Base-by-base conservation (phyloP, 2,888 invertebrate genomes). In the Aromia moschata region DNA sequence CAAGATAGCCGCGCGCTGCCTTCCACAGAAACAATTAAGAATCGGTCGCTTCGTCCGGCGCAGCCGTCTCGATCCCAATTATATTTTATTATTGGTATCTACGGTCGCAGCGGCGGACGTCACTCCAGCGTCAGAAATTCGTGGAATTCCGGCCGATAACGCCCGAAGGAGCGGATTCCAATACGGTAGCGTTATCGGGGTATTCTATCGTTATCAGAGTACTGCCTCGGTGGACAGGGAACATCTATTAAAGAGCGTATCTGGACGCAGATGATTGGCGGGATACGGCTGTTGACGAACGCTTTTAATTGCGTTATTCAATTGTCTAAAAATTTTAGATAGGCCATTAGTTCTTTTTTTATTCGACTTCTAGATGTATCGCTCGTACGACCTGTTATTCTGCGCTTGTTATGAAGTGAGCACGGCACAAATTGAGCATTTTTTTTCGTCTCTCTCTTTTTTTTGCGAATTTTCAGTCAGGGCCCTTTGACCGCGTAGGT, bases 241-340 rank as follows among this genome's bases (percentile, higher is more conserved):
- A 77, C 75, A 76, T 75, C 75, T 75, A 75, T 77, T 75, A 74
- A 72, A 71, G 69, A 66, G 72, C 49, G 54, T 63, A 63, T 57
- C 60, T 53, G 58, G 63, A 64, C 56, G 38, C n/a, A 62, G 64
- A 64, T 61, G 58, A 56, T 37, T 40, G 15, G 56, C 18, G 58
- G 64, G 64, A 64, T 64, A 62, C 56, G 56, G n/a, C n/a, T 62
- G 56, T 62, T 71, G 73, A 73, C 70, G 72, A 72, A 72, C 66
- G 47, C 56, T 62, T 65, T 69, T 72, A 71, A 72, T 73, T 69
- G 71, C 67, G 67, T 69, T 68, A 71, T 71, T 72, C 70, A 71
- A 72, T 72, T 72, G 72, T 72, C 70, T 65, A 55, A 60, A 61
- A 58, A 62, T 65, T 60, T 62, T 61, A 58, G 69, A 69, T 70